phyloP scores from a whole-genome alignment of 1,140 invertebrate species.

The Heliconius melpomene region DNA sequence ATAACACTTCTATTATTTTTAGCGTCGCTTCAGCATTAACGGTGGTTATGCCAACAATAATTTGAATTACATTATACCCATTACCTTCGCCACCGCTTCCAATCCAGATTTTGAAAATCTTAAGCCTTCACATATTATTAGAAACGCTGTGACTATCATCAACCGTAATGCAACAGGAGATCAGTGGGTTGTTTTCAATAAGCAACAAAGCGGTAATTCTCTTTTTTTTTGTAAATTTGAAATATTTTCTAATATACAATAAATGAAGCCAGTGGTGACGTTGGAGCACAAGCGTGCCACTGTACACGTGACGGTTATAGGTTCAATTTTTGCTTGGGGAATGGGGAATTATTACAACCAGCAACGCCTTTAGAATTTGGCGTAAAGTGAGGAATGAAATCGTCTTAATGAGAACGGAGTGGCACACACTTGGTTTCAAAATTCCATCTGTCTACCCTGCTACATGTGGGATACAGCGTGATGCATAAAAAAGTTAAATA shows the following conservation, averaged over 20 bases:
- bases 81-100: conserved; percentile 76
- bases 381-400: too few species aligned
- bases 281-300: too few species aligned
- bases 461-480: too few species aligned
- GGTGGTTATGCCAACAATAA: conserved; percentile 51
- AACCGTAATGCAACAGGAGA: conserved; percentile 54
- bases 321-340: too few species aligned
- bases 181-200: conserved; percentile 83
- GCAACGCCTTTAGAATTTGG: too few species aligned
- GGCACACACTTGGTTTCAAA: too few species aligned
- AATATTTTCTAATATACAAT: background rate
- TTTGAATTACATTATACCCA: conserved; percentile 80
- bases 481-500: too few species aligned
- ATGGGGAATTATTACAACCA: too few species aligned
- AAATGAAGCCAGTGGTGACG: too few species aligned
- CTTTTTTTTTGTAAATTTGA: background rate
- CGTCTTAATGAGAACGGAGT: too few species aligned
- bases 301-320: too few species aligned
- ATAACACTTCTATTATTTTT: conserved; percentile 23
- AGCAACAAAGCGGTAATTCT: conserved; percentile 80
- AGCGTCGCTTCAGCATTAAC: conserved; percentile 73
- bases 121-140: conserved; percentile 60
- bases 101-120: conserved; percentile 78
- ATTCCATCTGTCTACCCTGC: too few species aligned
- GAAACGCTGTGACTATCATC: conserved; percentile 46